Evolutionary conservation across 1,140 invertebrate genomes (phyloP).

Genomic region (Glossosoma conforme): DNA sequence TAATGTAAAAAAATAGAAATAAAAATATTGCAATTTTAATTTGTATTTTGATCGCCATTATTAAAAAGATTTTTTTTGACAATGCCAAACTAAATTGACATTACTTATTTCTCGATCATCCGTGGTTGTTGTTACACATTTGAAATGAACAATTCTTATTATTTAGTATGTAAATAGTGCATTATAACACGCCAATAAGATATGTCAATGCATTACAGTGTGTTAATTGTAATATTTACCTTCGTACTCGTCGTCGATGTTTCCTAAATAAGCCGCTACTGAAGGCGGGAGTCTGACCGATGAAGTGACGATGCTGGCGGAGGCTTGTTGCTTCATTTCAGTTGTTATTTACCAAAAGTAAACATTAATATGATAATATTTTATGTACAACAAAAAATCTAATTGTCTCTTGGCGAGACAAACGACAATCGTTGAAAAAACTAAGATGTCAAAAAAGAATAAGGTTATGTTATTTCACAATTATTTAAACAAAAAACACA

Average conservation of each 20-base stretch:
- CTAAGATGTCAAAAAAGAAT: background rate
- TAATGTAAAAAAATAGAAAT: no score
- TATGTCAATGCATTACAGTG: background rate
- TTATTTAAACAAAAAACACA: background rate
- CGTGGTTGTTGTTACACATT: no score
- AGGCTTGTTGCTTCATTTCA: conserved; percentile 23
- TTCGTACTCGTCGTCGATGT: conserved; percentile 39
- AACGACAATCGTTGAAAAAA: background rate
- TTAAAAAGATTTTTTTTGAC: no score
- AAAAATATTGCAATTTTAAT: no score
- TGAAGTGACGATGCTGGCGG: conserved; percentile 24
- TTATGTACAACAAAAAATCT: background rate
- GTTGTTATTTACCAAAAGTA: no score
- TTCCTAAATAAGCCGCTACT: conserved; percentile 43
- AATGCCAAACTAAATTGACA: no score
- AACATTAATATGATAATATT: background rate
- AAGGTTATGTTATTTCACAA: background rate
- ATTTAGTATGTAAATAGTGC: background rate
- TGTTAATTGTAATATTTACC: conserved; percentile 33
- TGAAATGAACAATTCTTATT: background rate
- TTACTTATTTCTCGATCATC: no score
- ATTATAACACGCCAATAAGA: background rate
- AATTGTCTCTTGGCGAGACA: no score
- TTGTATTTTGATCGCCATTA: no score
- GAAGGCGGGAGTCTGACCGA: conserved; percentile 44